Evolutionary conservation across 1,140 invertebrate genomes (phyloP), one percentile per base, ranked within the genome.

Genomic region (Physella acuta): DNA sequence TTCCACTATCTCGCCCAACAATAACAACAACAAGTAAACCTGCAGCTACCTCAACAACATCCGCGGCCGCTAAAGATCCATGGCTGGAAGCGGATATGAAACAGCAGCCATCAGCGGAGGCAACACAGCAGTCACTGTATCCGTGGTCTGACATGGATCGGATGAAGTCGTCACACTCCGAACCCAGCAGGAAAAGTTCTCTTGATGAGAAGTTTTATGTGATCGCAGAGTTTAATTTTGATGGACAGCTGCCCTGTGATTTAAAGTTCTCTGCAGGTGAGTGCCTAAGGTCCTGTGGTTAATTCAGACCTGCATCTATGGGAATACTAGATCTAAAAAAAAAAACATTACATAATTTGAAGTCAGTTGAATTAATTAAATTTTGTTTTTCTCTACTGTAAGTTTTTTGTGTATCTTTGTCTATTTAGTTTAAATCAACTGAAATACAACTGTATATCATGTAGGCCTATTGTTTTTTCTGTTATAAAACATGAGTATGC

Each of bases 261-360:
- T 55, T 80, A 20, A 71, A 74, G 14, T 78, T 80, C 60, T 68
- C 62, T 64, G 16, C 44, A 67, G 78, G 78, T 79, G 52, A 51
- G 68, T 52, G 0, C 0, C 1, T 16, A 14, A 39, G 2, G 5
- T 28, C 0, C 14, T 51, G 1, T 33, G 34, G 11, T 51, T 59
- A 14, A 68, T 39, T 8, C 11, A 14, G 20, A 11, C 55, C 24
- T n/a, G 28, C 34, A 0, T 34, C 16, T 34, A 26, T 33, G 3
- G 26, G 2, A 28, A 31, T 56, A 67, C n/a, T n/a, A n/a, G n/a
- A n/a, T n/a, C n/a, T n/a, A n/a, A n/a, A n/a, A n/a, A n/a, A n/a
- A n/a, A n/a, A n/a, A n/a, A n/a, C n/a, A n/a, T n/a, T n/a, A n/a
- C n/a, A n/a, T n/a, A 51, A 1, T 20, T 39, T 44, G 20, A 20